A percentile compares a stretch with the other conserved stretches of the same genome.
These are phyloP conservation scores for Grallaria varia DNA, from an alignment of 2,113 vertebrate genomes.

Conservation along the genomic window DNA sequence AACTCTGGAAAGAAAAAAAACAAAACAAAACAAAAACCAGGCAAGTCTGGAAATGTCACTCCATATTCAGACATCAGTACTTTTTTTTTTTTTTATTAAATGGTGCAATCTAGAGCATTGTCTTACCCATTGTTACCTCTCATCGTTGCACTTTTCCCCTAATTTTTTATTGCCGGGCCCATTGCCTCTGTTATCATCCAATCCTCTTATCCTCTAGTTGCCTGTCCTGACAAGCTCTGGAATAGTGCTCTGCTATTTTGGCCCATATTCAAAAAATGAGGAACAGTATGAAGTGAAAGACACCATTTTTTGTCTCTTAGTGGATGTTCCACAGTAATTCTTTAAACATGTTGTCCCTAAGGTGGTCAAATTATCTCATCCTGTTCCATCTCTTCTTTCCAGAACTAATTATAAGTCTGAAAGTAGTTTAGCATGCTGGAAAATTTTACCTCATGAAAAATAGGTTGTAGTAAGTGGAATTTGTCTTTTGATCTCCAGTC, in stretches of 20 bases:
- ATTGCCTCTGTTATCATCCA: neutral
- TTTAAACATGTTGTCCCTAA: neutral
- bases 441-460: constrained; percentile 16
- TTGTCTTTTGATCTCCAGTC: constrained; percentile 35
- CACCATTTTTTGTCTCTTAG: neutral
- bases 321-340: neutral
- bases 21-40: neutral
- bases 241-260: neutral
- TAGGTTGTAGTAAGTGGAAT: constrained; percentile 19
- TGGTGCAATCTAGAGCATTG: neutral
- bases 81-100: neutral
- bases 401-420: neutral
- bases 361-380: neutral
- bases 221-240: neutral
- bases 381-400: neutral
- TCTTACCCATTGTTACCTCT: neutral
- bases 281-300: neutral
- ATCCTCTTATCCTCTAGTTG: neutral
- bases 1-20: neutral
- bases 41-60: neutral
- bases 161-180: neutral
- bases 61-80: neutral
- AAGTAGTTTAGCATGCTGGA: neutral
- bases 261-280: neutral
- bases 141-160: neutral